phyloP scores from a whole-genome alignment of 2,797 vertebrate species.

The Meriones psammophilus region DNA sequence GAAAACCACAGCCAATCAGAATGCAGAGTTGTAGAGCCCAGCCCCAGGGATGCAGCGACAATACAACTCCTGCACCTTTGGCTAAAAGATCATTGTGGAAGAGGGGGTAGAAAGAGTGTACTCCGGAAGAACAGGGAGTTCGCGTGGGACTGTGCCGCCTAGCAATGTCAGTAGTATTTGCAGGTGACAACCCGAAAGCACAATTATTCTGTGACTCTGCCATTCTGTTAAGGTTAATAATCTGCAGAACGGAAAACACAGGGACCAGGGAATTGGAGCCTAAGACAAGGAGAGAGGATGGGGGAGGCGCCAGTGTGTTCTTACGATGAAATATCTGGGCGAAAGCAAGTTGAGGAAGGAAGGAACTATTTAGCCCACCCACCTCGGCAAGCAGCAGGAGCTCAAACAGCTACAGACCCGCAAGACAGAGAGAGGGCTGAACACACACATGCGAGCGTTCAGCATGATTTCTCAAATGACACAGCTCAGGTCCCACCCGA shows the following conservation, averaged over 20 bases:
- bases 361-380: neutral
- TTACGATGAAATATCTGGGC: neutral
- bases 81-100: neutral
- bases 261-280: slow-evolving; percentile 47
- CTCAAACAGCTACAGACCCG: neutral
- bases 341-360: neutral
- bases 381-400: neutral
- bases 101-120: neutral
- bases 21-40: neutral
- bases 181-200: neutral
- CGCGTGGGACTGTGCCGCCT: neutral
- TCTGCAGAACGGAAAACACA: slow-evolving; percentile 15
- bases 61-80: neutral
- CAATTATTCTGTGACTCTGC: neutral
- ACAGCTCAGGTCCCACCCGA: neutral
- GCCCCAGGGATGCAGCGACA: neutral
- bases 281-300: neutral
- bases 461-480: neutral
- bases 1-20: neutral
- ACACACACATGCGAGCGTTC: neutral
- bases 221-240: slow-evolving; percentile 59
- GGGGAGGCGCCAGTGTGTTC: neutral
- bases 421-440: neutral
- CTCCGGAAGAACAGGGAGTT: neutral
- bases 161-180: neutral